Evolutionary conservation across 2,113 vertebrate genomes (phyloP).

Genomic region (Sarotherodon lohbergeri): DNA sequence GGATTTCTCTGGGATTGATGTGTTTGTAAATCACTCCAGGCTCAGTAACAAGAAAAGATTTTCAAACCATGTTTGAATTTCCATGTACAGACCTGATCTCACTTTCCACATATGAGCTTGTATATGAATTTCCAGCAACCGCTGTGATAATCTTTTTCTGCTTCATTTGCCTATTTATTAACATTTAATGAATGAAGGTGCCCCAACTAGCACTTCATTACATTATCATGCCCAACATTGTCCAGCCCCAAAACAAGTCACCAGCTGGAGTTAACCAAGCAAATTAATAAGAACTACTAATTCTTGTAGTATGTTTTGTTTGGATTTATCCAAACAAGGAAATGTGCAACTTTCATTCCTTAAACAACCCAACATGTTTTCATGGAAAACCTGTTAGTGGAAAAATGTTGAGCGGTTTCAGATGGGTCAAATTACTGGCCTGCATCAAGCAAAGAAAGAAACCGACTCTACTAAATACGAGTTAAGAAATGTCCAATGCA

Average conservation of each 20-base stretch:
- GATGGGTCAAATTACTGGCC: background rate
- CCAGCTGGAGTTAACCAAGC: background rate
- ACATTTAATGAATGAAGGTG: background rate
- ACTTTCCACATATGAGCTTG: background rate
- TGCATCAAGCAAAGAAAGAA: background rate
- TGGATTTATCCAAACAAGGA: background rate
- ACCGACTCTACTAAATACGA: background rate
- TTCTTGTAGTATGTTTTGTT: background rate
- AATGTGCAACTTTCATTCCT: fast-evolving
- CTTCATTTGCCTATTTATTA: background rate
- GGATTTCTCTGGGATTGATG: background rate
- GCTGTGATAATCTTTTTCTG: background rate
- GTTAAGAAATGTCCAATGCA: background rate
- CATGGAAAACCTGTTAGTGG: background rate
- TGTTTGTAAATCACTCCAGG: background rate
- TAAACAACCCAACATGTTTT: background rate
- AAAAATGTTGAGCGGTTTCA: fast-evolving
- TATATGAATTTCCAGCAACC: background rate
- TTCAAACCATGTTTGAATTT: background rate
- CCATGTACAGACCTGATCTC: background rate
- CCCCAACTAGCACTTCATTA: background rate
- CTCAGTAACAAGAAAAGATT: background rate
- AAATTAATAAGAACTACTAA: background rate
- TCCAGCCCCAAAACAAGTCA: background rate
- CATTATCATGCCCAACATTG: background rate